Conservation (phyloP, 2,113 vertebrate species). For the Burhinus bistriatus region DNA sequence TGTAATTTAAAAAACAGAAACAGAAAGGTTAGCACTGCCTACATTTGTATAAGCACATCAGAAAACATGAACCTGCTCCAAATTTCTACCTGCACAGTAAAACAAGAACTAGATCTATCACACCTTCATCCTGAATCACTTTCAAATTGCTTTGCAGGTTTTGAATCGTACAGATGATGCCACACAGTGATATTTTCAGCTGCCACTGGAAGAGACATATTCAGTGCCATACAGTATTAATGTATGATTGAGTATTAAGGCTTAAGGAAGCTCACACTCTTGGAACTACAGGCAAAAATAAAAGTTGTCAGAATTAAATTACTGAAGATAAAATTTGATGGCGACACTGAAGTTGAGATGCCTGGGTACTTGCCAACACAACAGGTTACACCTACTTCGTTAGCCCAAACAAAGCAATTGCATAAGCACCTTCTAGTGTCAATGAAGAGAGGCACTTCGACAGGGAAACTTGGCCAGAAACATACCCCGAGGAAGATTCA, state of each 20-base stretch:
- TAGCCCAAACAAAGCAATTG: neutral
- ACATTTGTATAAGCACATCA: neutral
- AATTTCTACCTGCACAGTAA: neutral
- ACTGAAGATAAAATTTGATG: neutral
- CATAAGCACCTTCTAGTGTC: neutral
- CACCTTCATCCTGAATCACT: neutral
- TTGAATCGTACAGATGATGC: neutral
- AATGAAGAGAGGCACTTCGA: neutral
- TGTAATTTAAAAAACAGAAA: neutral
- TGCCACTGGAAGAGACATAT: neutral
- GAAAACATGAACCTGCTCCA: neutral
- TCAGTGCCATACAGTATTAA: neutral
- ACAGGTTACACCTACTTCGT: neutral
- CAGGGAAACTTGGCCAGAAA: neutral
- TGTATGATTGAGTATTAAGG: neutral
- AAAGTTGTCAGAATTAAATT: neutral
- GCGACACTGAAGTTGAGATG: neutral
- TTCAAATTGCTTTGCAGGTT: neutral
- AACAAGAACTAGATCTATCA: neutral
- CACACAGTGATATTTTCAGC: neutral
- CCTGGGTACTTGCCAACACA: neutral
- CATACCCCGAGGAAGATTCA: neutral
- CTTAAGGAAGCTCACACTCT: neutral
- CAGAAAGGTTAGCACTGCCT: neutral
- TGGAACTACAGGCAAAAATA: neutral